Evolutionary conservation across 2,888 invertebrate genomes (phyloP).

Genomic region (Drosophila nr. perissopoda): DNA sequence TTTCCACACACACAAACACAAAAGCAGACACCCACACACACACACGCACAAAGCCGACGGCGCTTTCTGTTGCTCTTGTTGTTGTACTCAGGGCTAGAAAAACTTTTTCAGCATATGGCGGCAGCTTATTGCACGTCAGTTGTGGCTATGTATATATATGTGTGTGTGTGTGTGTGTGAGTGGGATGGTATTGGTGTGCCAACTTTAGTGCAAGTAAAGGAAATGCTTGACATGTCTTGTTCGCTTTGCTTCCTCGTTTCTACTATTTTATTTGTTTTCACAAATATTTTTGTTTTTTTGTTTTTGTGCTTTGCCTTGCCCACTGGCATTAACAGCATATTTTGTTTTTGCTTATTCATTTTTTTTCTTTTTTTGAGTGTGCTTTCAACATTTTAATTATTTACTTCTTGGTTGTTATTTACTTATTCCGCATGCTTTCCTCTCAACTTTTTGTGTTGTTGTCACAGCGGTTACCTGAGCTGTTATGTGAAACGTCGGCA

Average conservation of each 20-base stretch:
- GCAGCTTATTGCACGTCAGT: conserved; percentile 52
- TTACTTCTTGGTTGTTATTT: conserved; percentile 50
- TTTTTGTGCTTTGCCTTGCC: conserved; percentile 26
- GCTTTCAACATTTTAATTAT: conserved; percentile 52
- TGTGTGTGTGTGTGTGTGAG: conserved; percentile 10
- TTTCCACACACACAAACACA: conserved; percentile 36
- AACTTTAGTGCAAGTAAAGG: conserved; percentile 64
- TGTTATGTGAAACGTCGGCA: not conserved
- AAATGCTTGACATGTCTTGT: conserved; percentile 74
- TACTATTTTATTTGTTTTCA: conserved; percentile 42
- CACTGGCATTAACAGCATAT: conserved; percentile 43
- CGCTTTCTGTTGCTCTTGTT: conserved; percentile 39
- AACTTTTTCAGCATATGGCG: conserved; percentile 60
- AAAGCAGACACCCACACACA: conserved; percentile 18
- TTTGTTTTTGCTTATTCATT: conserved; percentile 4
- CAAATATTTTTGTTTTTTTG: conserved; percentile 29
- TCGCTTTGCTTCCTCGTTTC: conserved; percentile 51
- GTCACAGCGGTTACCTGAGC: conserved; percentile 19
- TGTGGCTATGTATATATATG: conserved; percentile 24
- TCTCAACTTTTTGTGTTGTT: conserved; percentile 3
- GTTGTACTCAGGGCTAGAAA: conserved; percentile 47
- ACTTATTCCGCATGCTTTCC: conserved; percentile 38
- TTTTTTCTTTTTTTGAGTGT: conserved; percentile 13
- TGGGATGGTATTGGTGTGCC: conserved; percentile 28
- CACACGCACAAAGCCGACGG: conserved; percentile 23